These are phyloP conservation scores for Caenorhabditis virilis DNA, from an alignment of 2,888 invertebrate species.

Conservation along the genomic window DNA sequence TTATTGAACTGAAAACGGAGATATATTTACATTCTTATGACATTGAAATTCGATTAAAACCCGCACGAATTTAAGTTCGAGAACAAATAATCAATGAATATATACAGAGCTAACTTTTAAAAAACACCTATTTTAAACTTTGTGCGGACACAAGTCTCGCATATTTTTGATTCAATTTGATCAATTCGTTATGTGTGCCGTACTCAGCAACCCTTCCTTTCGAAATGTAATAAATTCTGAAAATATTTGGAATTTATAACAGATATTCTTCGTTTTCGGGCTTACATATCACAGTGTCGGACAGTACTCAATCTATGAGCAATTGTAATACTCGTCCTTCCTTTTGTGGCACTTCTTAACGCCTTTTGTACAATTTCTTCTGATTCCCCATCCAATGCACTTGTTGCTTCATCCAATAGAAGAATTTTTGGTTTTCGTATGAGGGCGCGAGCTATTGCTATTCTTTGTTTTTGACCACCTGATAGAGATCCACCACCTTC, in stretches of 20 bases:
- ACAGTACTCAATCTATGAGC: constrained; percentile 56
- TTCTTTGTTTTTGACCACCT: constrained; percentile 37
- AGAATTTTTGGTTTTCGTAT: constrained; percentile 33
- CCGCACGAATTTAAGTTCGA: too few species aligned
- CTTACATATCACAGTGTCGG: constrained; percentile 45
- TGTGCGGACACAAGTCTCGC: constrained; percentile 46
- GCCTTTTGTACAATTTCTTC: constrained; percentile 47
- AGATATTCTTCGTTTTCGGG: not conserved
- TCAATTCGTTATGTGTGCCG: constrained; percentile 50
- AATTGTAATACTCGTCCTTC: constrained; percentile 50
- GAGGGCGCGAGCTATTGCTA: constrained; percentile 38
- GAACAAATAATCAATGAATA: too few species aligned
- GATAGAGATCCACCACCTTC: constrained; percentile 27
- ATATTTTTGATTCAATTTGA: constrained; percentile 44
- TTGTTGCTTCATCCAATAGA: constrained; percentile 37
- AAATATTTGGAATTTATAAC: not conserved
- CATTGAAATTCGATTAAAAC: too few species aligned
- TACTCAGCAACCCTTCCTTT: constrained; percentile 43
- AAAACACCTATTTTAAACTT: too few species aligned
- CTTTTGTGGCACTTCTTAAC: constrained; percentile 37
- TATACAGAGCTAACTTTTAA: too few species aligned
- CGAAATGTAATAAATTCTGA: constrained; percentile 47
- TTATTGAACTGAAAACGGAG: too few species aligned
- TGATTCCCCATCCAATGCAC: constrained; percentile 32
- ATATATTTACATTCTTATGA: too few species aligned